Evolutionary conservation across 2,888 invertebrate species (phyloP), one percentile per base, ranked within the genome.

Genomic region (Tanytarsus gracilentus): DNA sequence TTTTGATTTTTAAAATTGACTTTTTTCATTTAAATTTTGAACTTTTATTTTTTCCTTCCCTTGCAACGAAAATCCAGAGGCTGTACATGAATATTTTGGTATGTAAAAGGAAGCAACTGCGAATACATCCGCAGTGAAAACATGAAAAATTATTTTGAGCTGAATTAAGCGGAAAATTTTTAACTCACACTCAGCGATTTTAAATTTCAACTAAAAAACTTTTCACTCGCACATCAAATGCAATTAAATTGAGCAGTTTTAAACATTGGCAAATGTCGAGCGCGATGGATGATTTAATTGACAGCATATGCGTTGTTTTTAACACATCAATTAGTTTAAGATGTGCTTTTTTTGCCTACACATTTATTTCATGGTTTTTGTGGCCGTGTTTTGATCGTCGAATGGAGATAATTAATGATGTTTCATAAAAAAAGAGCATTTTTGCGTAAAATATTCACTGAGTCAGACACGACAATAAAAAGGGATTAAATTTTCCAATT

Each of bases 401-500:
- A 11, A 4, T 44, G 44, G 44, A 2, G 9, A 26, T 56, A 56
- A 40, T 56, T 56, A 40, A 56, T 56, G 44, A 40, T 36, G 23
- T 39, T 23, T 56, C 5, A n/a, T n/a, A n/a, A n/a, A n/a, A n/a
- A n/a, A n/a, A 39, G 16, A 23, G 21, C 2, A 44, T 44, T 49
- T 48, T 23, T 44, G 7, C 26, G 26, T 2, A 44, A 44, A 44
- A 44, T n/a, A 44, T 44, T 44, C 44, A 44, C 2, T 14, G 48
- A 48, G 16, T n/a, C n/a, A 27, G 8, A 33, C 18, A 21, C 25
- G 33, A 30, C 25, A 36, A 16, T 14, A 36, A 26, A 36, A 56
- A 40, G 29, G 58, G 58, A 58, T 58, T 58, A 58, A 58, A 58
- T 58, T 58, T 58, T 58, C 58, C 58, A 40, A 39, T 58, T 58